A percentile compares a stretch with the other conserved stretches of the same genome.
phyloP scores from a whole-genome alignment of 2,113 vertebrate genomes.

The Felis catus region F.catus_Fca126_mat1.0 CM031425.1:61324501-61325000 shows the following conservation, averaged over 20 bases:
- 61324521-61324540: background rate
- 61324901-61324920: background rate
- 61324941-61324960: background rate
- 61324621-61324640: background rate
- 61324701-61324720: background rate
- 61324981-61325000: background rate
- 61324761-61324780: background rate
- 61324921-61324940: background rate
- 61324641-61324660: fast-evolving
- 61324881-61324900: background rate
- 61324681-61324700: too few species aligned
- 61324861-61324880: background rate
- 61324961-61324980: background rate
- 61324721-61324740: background rate
- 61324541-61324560: background rate
- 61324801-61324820: background rate
- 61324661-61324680: background rate
- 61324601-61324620: background rate
- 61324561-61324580: background rate
- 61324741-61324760: background rate
- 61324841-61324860: background rate
- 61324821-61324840: background rate
- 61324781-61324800: background rate
- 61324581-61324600: background rate
- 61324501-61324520: background rate